These are phyloP conservation scores for Sphaerophoria taeniata DNA, from an alignment of 2,888 invertebrate genomes.

Conservation along the genomic window DNA sequence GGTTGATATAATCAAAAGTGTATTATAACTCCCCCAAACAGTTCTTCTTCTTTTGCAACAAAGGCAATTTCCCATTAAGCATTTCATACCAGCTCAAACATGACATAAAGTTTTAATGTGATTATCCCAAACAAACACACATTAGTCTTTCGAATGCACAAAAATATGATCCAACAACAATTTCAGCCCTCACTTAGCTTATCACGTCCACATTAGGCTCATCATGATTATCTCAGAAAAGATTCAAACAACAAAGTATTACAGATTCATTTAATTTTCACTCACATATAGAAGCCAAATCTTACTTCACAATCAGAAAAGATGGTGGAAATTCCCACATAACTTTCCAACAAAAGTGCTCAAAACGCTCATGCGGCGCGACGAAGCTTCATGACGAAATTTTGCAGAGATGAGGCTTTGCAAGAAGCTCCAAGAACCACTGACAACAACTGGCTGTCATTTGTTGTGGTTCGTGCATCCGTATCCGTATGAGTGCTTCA, in stretches of 20 bases:
- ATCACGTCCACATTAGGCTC: conserved; percentile 2
- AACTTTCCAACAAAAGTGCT: conserved; percentile 16
- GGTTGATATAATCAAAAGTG: background rate
- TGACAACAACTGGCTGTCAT: conserved; percentile 5
- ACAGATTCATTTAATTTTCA: conserved; percentile 19
- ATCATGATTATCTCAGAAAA: conserved; percentile 6
- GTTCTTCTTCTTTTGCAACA: background rate
- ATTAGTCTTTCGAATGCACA: background rate
- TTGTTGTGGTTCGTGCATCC: conserved; percentile 58
- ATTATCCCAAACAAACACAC: background rate
- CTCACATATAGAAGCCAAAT: background rate
- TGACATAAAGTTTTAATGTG: background rate
- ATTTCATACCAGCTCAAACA: background rate
- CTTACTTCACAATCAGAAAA: background rate
- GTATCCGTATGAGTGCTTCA: conserved; percentile 61
- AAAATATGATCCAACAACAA: background rate
- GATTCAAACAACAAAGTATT: conserved; percentile 7
- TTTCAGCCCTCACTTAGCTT: background rate
- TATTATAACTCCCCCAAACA: background rate
- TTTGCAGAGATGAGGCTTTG: background rate
- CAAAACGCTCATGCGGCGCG: background rate
- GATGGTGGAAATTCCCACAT: conserved; percentile 19
- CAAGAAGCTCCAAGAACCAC: background rate
- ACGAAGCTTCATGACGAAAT: background rate
- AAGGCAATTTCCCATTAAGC: background rate